Evolutionary conservation across 2,797 vertebrate species (phyloP), one percentile per base, ranked within the genome.

Genomic region (Gastrophryne carolinensis): DNA sequence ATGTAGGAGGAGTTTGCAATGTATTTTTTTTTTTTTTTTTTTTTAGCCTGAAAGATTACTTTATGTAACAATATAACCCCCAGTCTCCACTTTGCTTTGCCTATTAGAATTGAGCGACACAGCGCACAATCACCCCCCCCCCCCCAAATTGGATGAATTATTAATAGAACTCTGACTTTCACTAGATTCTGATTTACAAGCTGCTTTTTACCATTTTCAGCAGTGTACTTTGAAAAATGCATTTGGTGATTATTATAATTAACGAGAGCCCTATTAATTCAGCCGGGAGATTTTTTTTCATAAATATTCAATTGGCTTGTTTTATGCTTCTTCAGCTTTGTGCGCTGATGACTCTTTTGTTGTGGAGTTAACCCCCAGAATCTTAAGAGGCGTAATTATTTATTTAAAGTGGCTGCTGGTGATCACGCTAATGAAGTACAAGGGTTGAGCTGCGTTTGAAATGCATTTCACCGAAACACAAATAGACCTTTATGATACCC

Each of bases 201-300:
- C 11, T 3, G 63, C 63, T 27, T 41, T n/a, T 47, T 75, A 27
- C 37, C 4, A 27, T 47, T 72, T 74, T 49, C 39, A 49, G 72
- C 56, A 57, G 34, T 32, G 61, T 50, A 56, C 60, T 73, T 65
- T 65, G 34, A 6, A 64, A 58, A 66, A 41, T 44, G 24, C 53
- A 27, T 34, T 37, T n/a, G 1, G 62, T 53, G 54, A 72, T 72
- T 72, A 71, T 71, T 23, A 62, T 72, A 72, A 72, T 64, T 73
- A 65, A 73, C 65, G 63, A 30, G 47, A 66, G 35, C 30, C 53
- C 72, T 67, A 75, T 75, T 75, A 74, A 75, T 75, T 58, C 72
- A 32, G 63, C 23, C 3, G 72, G 72, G 72, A 49, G 29, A 58
- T 32, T 67, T 57, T 67, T n/a, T 15, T 19, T 13, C 63, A 75